A percentile compares a stretch with the other conserved stretches of the same genome.
Evolutionary conservation across 2,113 vertebrate species (phyloP).

Genomic region (Melospiza melodia): DNA sequence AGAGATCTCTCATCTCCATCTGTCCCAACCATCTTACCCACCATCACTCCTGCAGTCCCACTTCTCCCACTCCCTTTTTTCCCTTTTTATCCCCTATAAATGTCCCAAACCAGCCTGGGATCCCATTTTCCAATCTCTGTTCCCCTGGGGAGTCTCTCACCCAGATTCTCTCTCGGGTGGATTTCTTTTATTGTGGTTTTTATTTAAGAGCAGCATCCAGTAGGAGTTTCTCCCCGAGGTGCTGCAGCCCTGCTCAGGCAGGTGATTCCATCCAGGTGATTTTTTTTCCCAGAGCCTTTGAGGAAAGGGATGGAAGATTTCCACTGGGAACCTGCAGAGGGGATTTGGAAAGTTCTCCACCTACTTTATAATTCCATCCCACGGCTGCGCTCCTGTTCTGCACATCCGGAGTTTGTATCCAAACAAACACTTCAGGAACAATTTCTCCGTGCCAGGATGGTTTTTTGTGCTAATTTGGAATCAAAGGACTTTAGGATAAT

Average conservation of each 20-base stretch:
- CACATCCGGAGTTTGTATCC: background rate
- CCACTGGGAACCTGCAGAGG: fast-evolving
- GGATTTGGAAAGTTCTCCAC: fast-evolving
- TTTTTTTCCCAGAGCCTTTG: background rate
- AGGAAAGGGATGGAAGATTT: background rate
- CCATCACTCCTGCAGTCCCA: no score
- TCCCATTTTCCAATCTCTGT: background rate
- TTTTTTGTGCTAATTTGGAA: background rate
- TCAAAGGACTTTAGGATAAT: conserved; percentile 19
- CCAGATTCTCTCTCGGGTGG: fast-evolving
- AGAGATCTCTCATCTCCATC: no score
- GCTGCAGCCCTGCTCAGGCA: background rate
- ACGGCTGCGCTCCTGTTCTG: background rate
- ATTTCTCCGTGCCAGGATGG: background rate
- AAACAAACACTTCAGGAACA: background rate
- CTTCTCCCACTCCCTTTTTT: no score
- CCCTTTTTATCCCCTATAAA: background rate
- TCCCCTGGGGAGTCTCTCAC: background rate
- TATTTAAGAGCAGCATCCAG: background rate
- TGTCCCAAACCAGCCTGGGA: background rate
- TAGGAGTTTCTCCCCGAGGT: fast-evolving
- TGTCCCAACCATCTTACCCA: no score
- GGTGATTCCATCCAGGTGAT: fast-evolving
- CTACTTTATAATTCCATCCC: background rate
- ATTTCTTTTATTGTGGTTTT: background rate